Conservation (phyloP, 2,797 vertebrate genomes). For the Alcedo quadribrachys region DNA sequence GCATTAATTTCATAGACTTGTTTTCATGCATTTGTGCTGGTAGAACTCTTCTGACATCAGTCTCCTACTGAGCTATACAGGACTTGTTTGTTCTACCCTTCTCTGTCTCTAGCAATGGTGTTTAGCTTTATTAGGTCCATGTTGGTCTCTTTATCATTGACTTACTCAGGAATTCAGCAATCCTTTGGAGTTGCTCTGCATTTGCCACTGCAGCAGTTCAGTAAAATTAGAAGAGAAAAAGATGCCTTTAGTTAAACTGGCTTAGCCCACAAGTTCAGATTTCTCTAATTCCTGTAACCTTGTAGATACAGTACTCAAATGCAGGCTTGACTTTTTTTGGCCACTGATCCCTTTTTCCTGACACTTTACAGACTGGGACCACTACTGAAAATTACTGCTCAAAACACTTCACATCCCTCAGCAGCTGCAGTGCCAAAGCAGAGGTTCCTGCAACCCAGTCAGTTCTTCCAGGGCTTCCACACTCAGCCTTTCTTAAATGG, state of each 20-base stretch:
- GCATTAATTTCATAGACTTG: background rate
- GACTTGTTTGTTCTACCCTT: background rate
- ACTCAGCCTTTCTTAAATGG: background rate
- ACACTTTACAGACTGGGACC: background rate
- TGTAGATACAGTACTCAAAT: background rate
- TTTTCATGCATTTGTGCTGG: conserved; percentile 18
- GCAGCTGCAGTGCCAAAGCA: conserved; percentile 2
- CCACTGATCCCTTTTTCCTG: background rate
- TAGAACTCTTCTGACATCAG: conserved; percentile 5
- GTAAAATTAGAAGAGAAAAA: background rate
- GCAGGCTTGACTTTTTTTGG: background rate
- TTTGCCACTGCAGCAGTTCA: background rate
- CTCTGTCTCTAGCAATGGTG: background rate
- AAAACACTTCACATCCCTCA: conserved; percentile 5
- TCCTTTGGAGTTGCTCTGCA: background rate
- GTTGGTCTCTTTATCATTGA: conserved; percentile 3
- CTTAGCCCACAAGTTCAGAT: background rate
- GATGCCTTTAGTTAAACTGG: background rate
- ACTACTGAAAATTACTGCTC: conserved; percentile 22
- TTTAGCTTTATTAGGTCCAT: conserved; percentile 20
- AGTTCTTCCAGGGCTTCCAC: conserved; percentile 53
- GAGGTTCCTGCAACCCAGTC: conserved; percentile 41
- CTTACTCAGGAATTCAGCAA: background rate
- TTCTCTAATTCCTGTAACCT: background rate
- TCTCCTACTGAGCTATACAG: background rate